Conservation (phyloP, 2,113 vertebrate species). For the Vulpes ferrilata region DNA sequence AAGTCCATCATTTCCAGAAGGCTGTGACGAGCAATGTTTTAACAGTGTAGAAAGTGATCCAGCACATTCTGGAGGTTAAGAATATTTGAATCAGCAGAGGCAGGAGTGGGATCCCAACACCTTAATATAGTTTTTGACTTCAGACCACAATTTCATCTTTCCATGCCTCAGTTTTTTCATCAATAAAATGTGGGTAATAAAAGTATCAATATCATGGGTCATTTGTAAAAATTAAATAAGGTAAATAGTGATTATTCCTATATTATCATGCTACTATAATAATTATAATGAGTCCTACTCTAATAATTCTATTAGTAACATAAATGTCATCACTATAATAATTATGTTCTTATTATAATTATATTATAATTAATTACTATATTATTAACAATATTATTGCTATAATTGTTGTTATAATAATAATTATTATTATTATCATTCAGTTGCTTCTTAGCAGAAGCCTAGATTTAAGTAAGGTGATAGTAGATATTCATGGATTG, state of each 20-base stretch:
- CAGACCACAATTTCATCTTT: neutral
- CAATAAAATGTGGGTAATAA: neutral
- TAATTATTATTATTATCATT: neutral
- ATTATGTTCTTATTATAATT: neutral
- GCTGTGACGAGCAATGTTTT: neutral
- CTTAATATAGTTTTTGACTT: neutral
- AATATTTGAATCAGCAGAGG: neutral
- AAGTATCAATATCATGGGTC: neutral
- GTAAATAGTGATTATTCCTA: neutral
- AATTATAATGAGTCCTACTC: neutral
- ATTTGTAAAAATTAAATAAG: neutral
- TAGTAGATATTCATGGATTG: neutral
- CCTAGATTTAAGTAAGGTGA: neutral
- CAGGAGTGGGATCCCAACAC: neutral
- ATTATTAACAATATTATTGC: neutral
- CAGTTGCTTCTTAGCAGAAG: conserved; percentile 15
- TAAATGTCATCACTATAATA: neutral
- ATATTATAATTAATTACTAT: neutral
- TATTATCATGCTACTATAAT: neutral
- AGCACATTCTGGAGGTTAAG: neutral
- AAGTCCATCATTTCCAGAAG: neutral
- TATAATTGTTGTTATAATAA: neutral
- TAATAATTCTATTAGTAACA: neutral
- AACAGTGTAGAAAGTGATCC: neutral
- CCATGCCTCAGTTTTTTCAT: neutral